Base-by-base conservation (phyloP, 2,888 invertebrate genomes). In the Oligia fasciuncula region DNA sequence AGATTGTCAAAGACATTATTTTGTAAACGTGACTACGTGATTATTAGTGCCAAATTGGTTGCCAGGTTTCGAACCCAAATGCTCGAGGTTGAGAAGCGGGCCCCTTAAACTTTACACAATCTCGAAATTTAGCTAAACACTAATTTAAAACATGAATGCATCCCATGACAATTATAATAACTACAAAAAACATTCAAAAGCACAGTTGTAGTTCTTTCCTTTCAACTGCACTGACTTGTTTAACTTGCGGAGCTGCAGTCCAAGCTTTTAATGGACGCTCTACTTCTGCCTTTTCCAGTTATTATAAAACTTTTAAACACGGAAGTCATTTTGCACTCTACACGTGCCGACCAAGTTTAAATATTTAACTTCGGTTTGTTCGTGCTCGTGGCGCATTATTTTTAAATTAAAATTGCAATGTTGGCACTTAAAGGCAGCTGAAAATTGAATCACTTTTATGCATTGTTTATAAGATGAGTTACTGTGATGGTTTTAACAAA, bases 221-320 rank as follows among this genome's bases (percentile, higher is more conserved):
- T 72, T 2, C 43, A 73, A 76, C 35, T 73, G 51, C 43, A 76
- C 40, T 66, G 60, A 62, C 54, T 76, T 57, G 40, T 60, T 67
- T 70, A 60, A 74, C 70, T 84, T 74, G 17, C 14, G 3, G 35
- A 70, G 54, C 49, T 49, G 43, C 54, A 19, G 49, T 69, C 65
- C 76, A 76, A 70, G 85, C 83, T 76, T 82, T 85, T 84, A 84
- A 77, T 73, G 83, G 63, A 67, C 83, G 62, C 65, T 69, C 76
- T 46, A 62, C 29, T 85, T 75, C n/a, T 60, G 54, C 67, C 66
- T 60, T 46, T 60, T 81, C 29, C 43, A 62, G 63, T 76, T 83
- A 85, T 85, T 85, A 73, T 82, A 69, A 81, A 85, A 82, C 68
- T 81, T 81, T 74, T 60, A 17, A 51, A 65, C 29, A 51, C 57